phyloP scores from a whole-genome alignment of 2,113 vertebrate species.

The Dolichallabes microphthalmus region DNA sequence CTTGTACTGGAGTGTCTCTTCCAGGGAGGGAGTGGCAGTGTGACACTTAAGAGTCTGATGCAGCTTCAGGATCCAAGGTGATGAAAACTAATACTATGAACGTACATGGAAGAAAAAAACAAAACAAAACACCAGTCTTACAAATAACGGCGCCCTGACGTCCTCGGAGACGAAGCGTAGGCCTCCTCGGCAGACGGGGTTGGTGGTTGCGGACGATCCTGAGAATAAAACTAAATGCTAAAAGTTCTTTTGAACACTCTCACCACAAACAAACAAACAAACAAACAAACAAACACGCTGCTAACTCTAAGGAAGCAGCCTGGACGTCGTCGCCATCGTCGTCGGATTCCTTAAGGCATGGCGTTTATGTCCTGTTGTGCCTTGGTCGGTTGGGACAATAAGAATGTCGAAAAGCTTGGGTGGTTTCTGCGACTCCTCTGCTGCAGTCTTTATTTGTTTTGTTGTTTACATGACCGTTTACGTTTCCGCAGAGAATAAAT shows the following conservation, averaged over 20 bases:
- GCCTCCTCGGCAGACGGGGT: not conserved
- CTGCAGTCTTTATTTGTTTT: conserved; percentile 54
- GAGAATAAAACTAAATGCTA: conserved; percentile 36
- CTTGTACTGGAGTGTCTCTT: conserved; percentile 18
- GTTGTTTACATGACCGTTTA: conserved; percentile 61
- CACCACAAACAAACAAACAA: conserved; percentile 18
- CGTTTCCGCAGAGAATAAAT: conserved; percentile 68
- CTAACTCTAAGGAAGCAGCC: conserved; percentile 30
- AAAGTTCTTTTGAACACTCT: conserved; percentile 47
- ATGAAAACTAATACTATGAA: conserved; percentile 44
- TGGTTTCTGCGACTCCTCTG: conserved; percentile 49
- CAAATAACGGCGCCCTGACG: conserved; percentile 1
- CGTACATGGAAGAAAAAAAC: not conserved
- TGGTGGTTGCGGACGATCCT: conserved; percentile 21
- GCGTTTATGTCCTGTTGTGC: conserved; percentile 66
- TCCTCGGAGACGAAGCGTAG: conserved; percentile 4
- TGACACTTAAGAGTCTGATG: conserved; percentile 8
- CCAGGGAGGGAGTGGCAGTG: conserved; percentile 46
- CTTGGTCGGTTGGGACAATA: conserved; percentile 53
- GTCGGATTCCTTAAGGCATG: conserved; percentile 82
- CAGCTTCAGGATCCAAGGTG: conserved; percentile 29
- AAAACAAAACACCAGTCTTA: not conserved
- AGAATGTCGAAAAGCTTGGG: conserved; percentile 42
- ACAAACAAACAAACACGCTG: not conserved
- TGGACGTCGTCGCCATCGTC: conserved; percentile 39